Base-by-base conservation (phyloP, 2,113 vertebrate species). In the Cryptomyrus ogoouensis region DNA sequence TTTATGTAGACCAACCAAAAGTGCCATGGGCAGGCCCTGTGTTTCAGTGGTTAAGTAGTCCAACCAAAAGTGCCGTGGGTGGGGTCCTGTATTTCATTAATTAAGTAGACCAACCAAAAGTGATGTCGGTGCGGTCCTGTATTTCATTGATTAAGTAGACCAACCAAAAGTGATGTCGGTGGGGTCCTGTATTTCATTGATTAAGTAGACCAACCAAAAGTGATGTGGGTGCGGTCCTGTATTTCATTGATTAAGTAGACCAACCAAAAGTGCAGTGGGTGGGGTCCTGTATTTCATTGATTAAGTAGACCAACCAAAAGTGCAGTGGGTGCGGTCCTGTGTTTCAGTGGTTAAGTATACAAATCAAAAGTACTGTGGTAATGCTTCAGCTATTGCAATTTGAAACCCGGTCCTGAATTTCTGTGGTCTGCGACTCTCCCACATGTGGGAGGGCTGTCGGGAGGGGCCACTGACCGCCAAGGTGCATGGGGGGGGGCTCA, bases 401-500 rank as follows among this genome's bases (percentile, higher is more conserved):
- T 84, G 42, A 44, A 84, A 24, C 21, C 42, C 8, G 5, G 3
- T 77, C 31, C 70, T 77, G 70, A 31, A 39, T 77, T 77, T 35
- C 74, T 77, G 15, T 42, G 31, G 74, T 19, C 31, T 77, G 74
- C 6, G 13, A 39, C 74, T 42, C 1, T 77, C 35, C 35, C 2
- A 77, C 35, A 88, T 92, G 84, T 0, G 83, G 91, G 31, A 93
- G 56, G 74, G 77, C 24, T 13, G 83, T 19, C 3, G n/a, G 8
- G 53, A 12, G 84, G 74, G 17, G 77, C 87, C 49, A n/a, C 35
- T 42, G 35, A 39, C 74, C 35, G 10, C 13, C 70, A 77, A 7
- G 74, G 35, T 39, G 74, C 74, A 17, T 42, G 9, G 92, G 94
- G 94, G 89, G 90, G 90, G 91, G 94, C 93, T 92, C 95, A 95